Conservation (phyloP, 2,797 vertebrate species). For the Denticeps clupeoides region DNA sequence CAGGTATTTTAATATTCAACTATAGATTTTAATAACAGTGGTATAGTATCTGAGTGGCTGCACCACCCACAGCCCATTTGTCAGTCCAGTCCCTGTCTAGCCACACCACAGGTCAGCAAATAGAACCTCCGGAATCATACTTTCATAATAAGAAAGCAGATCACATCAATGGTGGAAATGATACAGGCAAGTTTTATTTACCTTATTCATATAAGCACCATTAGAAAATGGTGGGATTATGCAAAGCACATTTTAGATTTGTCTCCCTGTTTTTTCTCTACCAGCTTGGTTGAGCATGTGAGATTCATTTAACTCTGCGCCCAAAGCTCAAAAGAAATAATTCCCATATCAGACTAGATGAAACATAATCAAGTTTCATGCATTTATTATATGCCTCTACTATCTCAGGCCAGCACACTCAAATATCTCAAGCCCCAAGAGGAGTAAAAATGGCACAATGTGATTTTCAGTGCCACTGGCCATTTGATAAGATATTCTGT, state of each 20-base stretch:
- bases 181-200: constrained; percentile 34
- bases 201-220: constrained; percentile 36
- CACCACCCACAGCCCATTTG: no score
- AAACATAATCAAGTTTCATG: not conserved
- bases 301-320: constrained; percentile 23
- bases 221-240: constrained; percentile 28
- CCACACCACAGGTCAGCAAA: no score
- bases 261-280: not conserved
- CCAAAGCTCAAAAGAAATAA: constrained; percentile 19
- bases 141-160: no score
- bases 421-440: not conserved
- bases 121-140: no score
- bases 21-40: no score
- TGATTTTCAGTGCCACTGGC: not conserved
- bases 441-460: no score
- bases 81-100: no score
- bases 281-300: constrained; percentile 16
- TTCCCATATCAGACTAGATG: constrained; percentile 2
- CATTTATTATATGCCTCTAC: constrained; percentile 1
- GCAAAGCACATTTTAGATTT: constrained; percentile 29
- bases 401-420: not conserved
- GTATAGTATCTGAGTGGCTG: no score
- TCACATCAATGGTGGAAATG: constrained; percentile 33
- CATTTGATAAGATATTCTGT: not conserved
- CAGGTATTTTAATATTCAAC: no score